Conservation (phyloP, 2,797 vertebrate species). For the Gobio occitaniae region DNA sequence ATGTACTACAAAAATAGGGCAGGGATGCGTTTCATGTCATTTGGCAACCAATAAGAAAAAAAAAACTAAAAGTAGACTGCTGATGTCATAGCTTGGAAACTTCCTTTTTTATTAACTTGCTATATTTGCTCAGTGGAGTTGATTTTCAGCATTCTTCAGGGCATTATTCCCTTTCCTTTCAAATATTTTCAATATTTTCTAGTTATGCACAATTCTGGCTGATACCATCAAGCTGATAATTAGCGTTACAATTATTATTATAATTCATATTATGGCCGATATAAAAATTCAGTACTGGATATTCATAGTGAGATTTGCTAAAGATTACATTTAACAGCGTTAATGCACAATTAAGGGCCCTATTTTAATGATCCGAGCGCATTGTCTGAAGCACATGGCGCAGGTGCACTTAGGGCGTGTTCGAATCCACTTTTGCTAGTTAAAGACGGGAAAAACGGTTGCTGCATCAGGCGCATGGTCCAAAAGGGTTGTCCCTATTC, state of each 20-base stretch:
- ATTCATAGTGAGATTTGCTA: not conserved
- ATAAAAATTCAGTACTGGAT: too few species aligned
- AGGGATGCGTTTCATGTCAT: not conserved
- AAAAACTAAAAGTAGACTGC: conserved; percentile 11
- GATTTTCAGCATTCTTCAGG: not conserved
- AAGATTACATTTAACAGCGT: not conserved
- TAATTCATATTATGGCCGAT: not conserved
- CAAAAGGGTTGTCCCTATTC: too few species aligned
- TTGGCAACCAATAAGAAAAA: not conserved
- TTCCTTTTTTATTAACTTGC: not conserved
- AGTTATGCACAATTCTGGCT: not conserved
- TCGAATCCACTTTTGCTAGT: too few species aligned
- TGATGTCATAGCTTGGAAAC: conserved; percentile 1
- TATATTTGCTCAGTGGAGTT: not conserved
- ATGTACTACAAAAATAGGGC: conserved; percentile 3
- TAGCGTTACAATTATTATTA: not conserved
- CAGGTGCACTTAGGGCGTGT: too few species aligned
- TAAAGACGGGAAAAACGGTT: too few species aligned
- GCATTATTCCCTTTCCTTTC: not conserved
- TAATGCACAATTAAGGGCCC: not conserved
- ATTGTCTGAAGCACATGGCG: too few species aligned
- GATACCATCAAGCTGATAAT: not conserved
- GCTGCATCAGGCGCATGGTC: too few species aligned
- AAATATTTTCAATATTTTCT: not conserved
- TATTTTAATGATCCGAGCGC: too few species aligned